Percentiles rank a stretch among this genome's conserved stretches.
phyloP scores from a whole-genome alignment of 2,113 vertebrate species.

The Pithys albifrons region DNA sequence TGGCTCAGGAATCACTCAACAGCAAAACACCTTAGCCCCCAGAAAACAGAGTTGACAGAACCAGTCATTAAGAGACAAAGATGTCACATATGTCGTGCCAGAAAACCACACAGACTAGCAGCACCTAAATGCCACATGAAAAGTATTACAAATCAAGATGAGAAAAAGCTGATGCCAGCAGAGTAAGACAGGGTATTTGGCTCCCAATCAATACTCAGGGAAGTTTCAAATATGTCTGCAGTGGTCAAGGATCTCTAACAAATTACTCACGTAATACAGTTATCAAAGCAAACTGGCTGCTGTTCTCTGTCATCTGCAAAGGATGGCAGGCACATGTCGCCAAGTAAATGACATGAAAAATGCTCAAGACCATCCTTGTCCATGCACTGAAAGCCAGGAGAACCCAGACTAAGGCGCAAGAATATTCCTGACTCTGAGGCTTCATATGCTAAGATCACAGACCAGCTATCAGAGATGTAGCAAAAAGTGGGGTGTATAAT shows the following conservation, averaged over 20 bases:
- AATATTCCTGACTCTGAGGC: not conserved
- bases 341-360: not conserved
- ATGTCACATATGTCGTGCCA: not conserved
- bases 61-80: not conserved
- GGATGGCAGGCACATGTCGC: not conserved
- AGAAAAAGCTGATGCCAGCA: not conserved
- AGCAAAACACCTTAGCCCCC: not conserved
- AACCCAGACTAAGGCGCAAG: not conserved
- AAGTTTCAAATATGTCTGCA: not conserved
- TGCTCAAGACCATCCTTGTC: not conserved
- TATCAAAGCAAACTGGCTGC: not conserved
- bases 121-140: not conserved
- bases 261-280: not conserved
- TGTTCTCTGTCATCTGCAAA: not conserved
- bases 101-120: not conserved
- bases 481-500: not conserved
- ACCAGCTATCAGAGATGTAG: not conserved
- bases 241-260: not conserved
- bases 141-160: not conserved
- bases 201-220: not conserved
- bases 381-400: not conserved
- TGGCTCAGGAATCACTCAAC: not conserved
- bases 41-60: not conserved
- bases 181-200: not conserved
- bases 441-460: not conserved